phyloP scores from a whole-genome alignment of 2,113 vertebrate genomes.

The Vulpes vulpes region DNA sequence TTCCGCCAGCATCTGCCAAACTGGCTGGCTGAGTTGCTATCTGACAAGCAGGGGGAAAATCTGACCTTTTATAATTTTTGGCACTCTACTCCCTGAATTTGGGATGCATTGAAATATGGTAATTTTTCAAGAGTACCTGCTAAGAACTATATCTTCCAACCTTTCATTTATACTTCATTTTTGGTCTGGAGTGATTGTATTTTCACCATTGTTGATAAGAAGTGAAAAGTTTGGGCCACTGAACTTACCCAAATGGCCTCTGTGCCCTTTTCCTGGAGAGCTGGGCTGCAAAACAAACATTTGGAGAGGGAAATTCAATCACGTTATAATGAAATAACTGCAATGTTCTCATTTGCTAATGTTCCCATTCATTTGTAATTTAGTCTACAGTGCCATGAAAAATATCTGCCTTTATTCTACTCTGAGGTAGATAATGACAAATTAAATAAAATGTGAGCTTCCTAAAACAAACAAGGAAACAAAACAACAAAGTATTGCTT shows the following conservation, averaged over 20 bases:
- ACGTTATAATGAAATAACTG: conserved; percentile 58
- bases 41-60: neutral
- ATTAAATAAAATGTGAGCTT: conserved; percentile 58
- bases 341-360: conserved; percentile 64
- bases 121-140: neutral
- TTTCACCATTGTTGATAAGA: neutral
- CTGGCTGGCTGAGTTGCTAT: neutral
- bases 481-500: conserved; percentile 10
- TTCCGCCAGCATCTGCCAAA: neutral
- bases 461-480: conserved; percentile 36
- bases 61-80: neutral
- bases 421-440: conserved; percentile 36
- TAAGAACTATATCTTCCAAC: neutral
- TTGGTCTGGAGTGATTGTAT: neutral
- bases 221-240: neutral
- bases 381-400: neutral
- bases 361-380: conserved; percentile 56
- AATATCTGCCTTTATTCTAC: conserved; percentile 57
- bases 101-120: neutral
- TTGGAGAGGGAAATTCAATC: conserved; percentile 61
- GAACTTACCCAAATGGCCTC: conserved; percentile 24
- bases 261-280: conserved; percentile 40
- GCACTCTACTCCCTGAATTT: neutral
- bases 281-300: conserved; percentile 59
- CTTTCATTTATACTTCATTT: conserved; percentile 34